Conservation (phyloP, 2,113 vertebrate genomes). For the Oxyura jamaicensis region DNA sequence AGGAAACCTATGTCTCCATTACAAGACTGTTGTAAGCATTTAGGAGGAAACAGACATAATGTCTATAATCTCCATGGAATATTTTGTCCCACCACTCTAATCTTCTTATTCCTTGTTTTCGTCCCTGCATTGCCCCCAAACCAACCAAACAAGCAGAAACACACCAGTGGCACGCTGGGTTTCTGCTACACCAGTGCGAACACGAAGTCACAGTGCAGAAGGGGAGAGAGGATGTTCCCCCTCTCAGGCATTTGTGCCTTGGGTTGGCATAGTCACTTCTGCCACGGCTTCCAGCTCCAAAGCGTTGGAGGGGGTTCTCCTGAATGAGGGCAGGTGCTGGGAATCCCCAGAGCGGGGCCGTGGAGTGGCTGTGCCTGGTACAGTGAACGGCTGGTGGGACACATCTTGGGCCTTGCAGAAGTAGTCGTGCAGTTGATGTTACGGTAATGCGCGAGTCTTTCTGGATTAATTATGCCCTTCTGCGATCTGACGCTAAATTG, state of each 20-base stretch:
- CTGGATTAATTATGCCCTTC: slow-evolving; percentile 4
- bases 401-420: neutral
- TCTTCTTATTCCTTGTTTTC: neutral
- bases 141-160: neutral
- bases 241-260: rapidly evolving
- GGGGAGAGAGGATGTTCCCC: rapidly evolving
- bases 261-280: neutral
- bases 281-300: neutral
- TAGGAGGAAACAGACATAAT: neutral
- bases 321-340: neutral
- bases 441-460: neutral
- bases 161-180: neutral
- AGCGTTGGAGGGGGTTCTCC: neutral
- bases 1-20: neutral
- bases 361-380: neutral
- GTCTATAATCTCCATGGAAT: neutral
- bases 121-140: neutral
- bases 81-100: rapidly evolving
- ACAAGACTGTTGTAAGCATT: neutral
- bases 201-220: rapidly evolving
- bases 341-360: neutral
- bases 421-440: neutral
- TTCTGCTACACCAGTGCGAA: neutral
- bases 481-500: neutral
- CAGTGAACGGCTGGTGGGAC: neutral